phyloP scores from a whole-genome alignment of 2,888 invertebrate species.

The Stictocephala bisonia region DNA sequence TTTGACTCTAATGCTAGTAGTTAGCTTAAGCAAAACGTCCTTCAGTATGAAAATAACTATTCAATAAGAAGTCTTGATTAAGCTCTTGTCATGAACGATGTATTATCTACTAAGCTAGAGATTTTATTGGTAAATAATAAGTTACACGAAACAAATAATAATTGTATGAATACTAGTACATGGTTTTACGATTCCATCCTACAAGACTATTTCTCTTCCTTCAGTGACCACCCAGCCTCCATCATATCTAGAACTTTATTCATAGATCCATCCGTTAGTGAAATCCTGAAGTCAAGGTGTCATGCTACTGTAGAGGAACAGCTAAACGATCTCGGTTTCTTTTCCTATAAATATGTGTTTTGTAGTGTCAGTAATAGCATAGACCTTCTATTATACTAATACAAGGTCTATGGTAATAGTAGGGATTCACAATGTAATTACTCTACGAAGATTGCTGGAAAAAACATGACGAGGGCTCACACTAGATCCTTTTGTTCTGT shows the following conservation, averaged over 20 bases:
- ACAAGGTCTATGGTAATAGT: background rate
- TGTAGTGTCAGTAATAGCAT: background rate
- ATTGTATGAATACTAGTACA: background rate
- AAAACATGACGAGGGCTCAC: slow-evolving; percentile 16
- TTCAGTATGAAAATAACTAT: background rate
- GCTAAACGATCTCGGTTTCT: background rate
- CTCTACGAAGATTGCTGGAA: no score
- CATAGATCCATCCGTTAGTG: slow-evolving; percentile 6
- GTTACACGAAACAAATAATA: background rate
- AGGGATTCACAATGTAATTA: no score
- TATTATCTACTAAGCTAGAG: background rate
- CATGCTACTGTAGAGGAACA: background rate
- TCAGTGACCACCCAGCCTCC: background rate
- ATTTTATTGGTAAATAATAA: no score
- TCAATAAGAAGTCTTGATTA: background rate
- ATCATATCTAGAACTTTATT: background rate
- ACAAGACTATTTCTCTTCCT: background rate
- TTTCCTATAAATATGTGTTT: background rate
- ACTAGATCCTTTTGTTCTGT: slow-evolving; percentile 6
- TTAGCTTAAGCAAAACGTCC: background rate
- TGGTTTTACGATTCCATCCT: background rate
- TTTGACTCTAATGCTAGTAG: background rate
- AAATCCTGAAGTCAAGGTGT: background rate
- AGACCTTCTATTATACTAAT: no score
- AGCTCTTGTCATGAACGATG: background rate